Conservation (phyloP, 2,888 invertebrate species). For the Mythimna impura region DNA sequence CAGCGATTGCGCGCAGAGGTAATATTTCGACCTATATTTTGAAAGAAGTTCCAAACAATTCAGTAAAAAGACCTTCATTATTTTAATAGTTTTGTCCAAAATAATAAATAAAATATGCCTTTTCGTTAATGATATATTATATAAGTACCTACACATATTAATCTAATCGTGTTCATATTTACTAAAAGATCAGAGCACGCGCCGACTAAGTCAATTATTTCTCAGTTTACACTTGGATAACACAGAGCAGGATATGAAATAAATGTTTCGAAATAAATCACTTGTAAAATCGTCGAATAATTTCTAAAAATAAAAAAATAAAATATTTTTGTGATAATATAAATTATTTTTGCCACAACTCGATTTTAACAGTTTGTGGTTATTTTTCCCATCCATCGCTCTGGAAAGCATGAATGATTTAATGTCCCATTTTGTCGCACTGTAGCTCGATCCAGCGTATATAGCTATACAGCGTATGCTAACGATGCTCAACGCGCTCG, state of each 20-base stretch:
- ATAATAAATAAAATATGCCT: background rate
- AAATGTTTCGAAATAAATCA: background rate
- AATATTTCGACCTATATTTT: background rate
- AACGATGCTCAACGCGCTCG: too few species aligned
- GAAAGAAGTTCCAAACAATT: background rate
- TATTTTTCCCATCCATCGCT: too few species aligned
- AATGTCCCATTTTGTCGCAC: too few species aligned
- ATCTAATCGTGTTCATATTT: slow-evolving; percentile 61
- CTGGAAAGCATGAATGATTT: too few species aligned
- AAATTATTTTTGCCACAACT: too few species aligned
- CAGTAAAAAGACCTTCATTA: too few species aligned
- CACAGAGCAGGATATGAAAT: slow-evolving; percentile 45
- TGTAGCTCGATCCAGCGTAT: too few species aligned
- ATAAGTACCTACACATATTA: slow-evolving; percentile 41
- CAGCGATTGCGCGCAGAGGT: background rate
- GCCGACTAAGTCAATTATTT: slow-evolving; percentile 67
- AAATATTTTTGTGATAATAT: too few species aligned
- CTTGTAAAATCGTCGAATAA: background rate
- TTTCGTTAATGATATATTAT: slow-evolving; percentile 21
- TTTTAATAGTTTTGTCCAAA: background rate
- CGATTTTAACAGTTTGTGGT: too few species aligned
- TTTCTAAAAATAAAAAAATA: too few species aligned
- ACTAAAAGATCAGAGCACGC: slow-evolving; percentile 69
- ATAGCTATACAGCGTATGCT: too few species aligned
- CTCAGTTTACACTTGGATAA: slow-evolving; percentile 44